A percentile compares a stretch with the other conserved stretches of the same genome.
phyloP scores from a whole-genome alignment of 2,797 vertebrate species.

The Tangara arthus region DNA sequence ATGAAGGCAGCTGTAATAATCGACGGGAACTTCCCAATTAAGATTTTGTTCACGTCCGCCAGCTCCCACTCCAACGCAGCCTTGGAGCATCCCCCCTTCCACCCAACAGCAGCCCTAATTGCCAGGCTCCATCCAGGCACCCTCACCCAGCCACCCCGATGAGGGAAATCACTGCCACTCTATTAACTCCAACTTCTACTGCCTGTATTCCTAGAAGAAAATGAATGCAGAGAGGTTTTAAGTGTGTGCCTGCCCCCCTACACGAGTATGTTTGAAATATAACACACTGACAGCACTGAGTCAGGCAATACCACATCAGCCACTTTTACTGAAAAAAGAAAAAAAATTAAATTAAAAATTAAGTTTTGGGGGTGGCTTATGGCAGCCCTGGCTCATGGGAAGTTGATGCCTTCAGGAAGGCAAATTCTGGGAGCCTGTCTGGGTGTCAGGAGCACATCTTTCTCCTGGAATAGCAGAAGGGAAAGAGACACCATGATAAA shows the following conservation, averaged over 20 bases:
- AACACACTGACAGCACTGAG: conserved; percentile 18
- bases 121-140: conserved; percentile 84
- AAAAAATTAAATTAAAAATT: background rate
- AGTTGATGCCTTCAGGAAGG: background rate
- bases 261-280: background rate
- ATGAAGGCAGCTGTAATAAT: conserved; percentile 95
- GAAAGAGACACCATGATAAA: background rate
- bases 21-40: conserved; percentile 87
- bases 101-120: conserved; percentile 87
- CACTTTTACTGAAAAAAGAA: background rate
- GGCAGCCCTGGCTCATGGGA: background rate
- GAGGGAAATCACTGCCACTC: conserved; percentile 67
- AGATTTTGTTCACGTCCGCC: conserved; percentile 87
- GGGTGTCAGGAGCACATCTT: background rate
- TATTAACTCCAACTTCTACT: conserved; percentile 65
- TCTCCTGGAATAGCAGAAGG: background rate
- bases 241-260: background rate
- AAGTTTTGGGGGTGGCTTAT: background rate
- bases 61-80: conserved; percentile 84
- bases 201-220: conserved; percentile 59
- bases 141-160: conserved; percentile 64
- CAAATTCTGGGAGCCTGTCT: background rate
- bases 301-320: background rate
- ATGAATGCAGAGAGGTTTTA: conserved; percentile 38
- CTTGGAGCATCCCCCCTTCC: conserved; percentile 88